Base-by-base conservation (phyloP, 1,140 invertebrate genomes). In the Whitmania pigra region DNA sequence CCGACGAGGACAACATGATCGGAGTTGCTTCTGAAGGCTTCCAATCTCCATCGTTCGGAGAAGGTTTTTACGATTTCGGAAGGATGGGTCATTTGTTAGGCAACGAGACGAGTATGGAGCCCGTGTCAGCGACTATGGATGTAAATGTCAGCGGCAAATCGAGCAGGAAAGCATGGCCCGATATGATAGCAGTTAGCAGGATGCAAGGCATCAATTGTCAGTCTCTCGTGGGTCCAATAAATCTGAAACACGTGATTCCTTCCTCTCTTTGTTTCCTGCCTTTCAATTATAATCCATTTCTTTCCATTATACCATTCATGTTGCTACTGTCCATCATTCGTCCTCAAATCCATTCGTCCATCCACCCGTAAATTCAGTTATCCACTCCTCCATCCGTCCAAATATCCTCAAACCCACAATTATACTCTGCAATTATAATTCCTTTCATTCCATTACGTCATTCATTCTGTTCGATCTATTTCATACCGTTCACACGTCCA, bases 151-250 rank as follows among this genome's bases (percentile, higher is more conserved):
- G 22, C 57, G 57, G 29, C 57, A 63, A 63, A 63, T 63, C 57
- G 57, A 63, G 57, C 57, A 63, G 57, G n/a, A 63, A 22, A 63
- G 57, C 57, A 63, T 63, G 57, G 57, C 29, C 29, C 29, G 57
- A 63, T 63, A 63, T 63, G 57, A 63, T 63, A 63, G 57, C 57
- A 63, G 57, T 63, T 63, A 63, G 57, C 57, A 31, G 57, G 57
- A 63, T 63, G 57, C 57, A 63, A 63, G 57, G 29, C 57, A 63
- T 63, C 57, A 63, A 63, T 63, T 63, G 57, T 63, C 57, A 25
- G 22, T 25, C 29, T 63, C 57, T 63, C 57, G 57, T 31, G 57
- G 57, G 57, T 63, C 22, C 22, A 22, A 63, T 63, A 63, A 63
- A 63, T 63, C 57, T 63, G 22, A 22, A 63, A 63, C 57, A 63